These are phyloP conservation scores for Oreochromis tanganicae DNA, from an alignment of 2,113 vertebrate genomes.

Conservation along the genomic window DNA sequence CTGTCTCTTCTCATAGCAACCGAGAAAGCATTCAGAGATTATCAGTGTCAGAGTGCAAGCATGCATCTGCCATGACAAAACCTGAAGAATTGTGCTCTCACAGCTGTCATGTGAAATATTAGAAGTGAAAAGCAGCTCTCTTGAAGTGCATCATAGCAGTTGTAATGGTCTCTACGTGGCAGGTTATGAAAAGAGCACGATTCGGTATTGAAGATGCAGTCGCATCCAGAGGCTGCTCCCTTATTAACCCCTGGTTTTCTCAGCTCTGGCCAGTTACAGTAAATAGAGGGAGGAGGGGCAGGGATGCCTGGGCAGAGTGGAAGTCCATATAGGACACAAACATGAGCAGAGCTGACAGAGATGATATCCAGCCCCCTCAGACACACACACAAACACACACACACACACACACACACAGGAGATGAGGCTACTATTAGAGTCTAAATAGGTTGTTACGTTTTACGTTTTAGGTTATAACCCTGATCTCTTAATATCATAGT, in stretches of 20 bases:
- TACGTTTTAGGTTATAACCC: neutral
- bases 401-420: neutral
- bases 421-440: neutral
- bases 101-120: neutral
- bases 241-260: constrained; percentile 11
- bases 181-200: neutral
- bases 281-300: neutral
- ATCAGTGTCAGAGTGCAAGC: neutral
- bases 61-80: neutral
- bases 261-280: neutral
- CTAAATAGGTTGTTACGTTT: neutral
- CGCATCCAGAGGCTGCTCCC: neutral
- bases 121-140: neutral
- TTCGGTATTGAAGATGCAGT: neutral
- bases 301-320: neutral
- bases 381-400: neutral
- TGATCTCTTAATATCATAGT: neutral
- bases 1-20: constrained; percentile 62
- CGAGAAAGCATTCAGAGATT: constrained; percentile 26
- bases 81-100: neutral
- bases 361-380: neutral
- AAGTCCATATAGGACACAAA: neutral
- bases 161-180: neutral
- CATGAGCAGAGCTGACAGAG: neutral
- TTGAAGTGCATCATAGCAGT: neutral